phyloP scores from a whole-genome alignment of 2,888 invertebrate genomes.

The Pyrrhosoma nymphula region DNA sequence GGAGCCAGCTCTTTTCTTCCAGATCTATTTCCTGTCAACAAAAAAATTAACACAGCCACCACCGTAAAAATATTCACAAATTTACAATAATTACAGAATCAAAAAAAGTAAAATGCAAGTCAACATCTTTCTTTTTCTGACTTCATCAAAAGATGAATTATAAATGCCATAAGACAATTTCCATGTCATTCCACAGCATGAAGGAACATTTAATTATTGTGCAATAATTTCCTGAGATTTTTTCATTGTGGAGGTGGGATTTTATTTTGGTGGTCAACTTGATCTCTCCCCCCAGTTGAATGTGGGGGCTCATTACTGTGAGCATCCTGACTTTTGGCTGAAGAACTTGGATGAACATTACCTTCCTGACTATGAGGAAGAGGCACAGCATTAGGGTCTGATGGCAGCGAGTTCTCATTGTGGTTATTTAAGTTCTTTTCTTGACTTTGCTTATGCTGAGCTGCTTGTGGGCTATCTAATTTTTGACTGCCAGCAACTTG shows the following conservation, averaged over 20 bases:
- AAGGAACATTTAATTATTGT: conserved; percentile 13
- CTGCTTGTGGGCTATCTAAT: not conserved
- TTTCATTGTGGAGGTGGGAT: not conserved
- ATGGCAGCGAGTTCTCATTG: not conserved
- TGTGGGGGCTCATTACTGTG: not conserved
- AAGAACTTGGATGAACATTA: not conserved
- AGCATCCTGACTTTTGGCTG: not conserved
- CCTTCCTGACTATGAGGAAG: not conserved
- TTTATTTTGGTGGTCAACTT: not conserved
- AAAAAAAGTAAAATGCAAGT: conserved; percentile 14
- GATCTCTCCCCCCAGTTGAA: not conserved
- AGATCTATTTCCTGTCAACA: conserved; percentile 10
- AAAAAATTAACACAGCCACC: not conserved
- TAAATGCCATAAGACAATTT: conserved; percentile 29
- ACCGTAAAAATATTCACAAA: conserved; percentile 41
- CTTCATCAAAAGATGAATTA: not conserved
- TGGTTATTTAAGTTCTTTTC: not conserved
- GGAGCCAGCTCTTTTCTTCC: not conserved
- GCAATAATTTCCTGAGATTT: conserved; percentile 20
- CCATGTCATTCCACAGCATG: not conserved
- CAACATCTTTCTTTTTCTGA: not conserved
- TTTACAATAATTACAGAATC: conserved; percentile 49
- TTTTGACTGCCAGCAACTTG: conserved; percentile 48
- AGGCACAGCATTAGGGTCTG: not conserved
- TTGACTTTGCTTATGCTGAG: not conserved